Evolutionary conservation across 2,797 vertebrate genomes (phyloP).

Genomic region (Typhlichthys subterraneus): DNA sequence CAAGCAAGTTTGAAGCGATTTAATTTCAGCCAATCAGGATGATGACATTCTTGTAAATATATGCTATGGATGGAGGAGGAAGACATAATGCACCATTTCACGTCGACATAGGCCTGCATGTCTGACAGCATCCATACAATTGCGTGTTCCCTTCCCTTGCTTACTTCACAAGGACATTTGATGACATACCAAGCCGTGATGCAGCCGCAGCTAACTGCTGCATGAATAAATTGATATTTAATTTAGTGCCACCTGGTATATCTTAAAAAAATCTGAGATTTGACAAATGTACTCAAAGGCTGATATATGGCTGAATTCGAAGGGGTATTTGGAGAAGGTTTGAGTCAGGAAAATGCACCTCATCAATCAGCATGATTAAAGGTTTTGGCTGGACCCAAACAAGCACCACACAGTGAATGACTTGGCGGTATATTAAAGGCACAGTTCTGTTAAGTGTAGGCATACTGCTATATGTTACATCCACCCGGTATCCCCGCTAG

Average conservation of each 20-base stretch:
- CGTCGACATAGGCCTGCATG: neutral
- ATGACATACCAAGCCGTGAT: conserved; percentile 12
- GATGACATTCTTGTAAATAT: no score
- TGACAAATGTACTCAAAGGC: conserved; percentile 70
- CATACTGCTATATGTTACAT: no score
- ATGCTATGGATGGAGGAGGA: no score
- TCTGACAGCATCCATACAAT: neutral
- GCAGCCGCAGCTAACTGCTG: conserved; percentile 22
- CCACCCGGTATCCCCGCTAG: no score
- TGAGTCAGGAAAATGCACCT: conserved; percentile 75
- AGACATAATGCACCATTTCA: neutral
- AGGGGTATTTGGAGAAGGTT: conserved; percentile 69
- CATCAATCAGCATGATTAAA: conserved; percentile 77
- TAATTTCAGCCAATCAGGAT: no score
- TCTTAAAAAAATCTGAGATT: conserved; percentile 72
- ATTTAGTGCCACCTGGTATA: conserved; percentile 64
- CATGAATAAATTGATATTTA: conserved; percentile 67
- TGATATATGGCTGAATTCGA: conserved; percentile 68
- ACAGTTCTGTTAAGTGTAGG: conserved; percentile 28
- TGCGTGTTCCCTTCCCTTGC: neutral
- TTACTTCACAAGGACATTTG: neutral
- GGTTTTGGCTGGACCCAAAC: conserved; percentile 64
- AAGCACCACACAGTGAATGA: conserved; percentile 57
- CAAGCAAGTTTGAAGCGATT: no score
- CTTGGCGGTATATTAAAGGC: conserved; percentile 55